Evolutionary conservation across 2,888 invertebrate species (phyloP).

Genomic region (Protodeltote pygarga): DNA sequence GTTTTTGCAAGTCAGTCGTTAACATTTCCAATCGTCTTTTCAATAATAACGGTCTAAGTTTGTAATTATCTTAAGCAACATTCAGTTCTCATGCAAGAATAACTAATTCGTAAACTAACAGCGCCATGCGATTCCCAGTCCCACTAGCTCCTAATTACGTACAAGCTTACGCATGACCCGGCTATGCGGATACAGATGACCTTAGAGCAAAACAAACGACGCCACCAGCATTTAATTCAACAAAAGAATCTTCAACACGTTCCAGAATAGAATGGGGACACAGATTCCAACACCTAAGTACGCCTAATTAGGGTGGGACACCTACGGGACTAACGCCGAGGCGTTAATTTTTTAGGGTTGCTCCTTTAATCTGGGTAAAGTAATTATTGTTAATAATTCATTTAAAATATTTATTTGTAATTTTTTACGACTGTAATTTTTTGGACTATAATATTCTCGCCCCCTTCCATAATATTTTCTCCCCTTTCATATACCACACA

Average conservation of each 20-base stretch:
- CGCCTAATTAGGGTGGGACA: slow-evolving; percentile 82
- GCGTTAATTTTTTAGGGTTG: slow-evolving; percentile 67
- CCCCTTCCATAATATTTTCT: too few relatives aligned
- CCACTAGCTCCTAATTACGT: slow-evolving; percentile 42
- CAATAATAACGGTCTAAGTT: too few relatives aligned
- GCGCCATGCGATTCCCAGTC: slow-evolving; percentile 22
- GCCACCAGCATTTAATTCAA: slow-evolving; percentile 52
- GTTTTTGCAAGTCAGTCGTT: too few relatives aligned
- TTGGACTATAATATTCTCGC: too few relatives aligned
- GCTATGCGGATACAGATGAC: slow-evolving; percentile 42
- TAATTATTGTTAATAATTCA: too few relatives aligned
- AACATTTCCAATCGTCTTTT: too few relatives aligned
- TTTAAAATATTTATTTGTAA: too few relatives aligned
- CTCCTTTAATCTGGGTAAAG: too few relatives aligned
- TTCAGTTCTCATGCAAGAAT: slow-evolving; percentile 7
- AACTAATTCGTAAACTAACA: slow-evolving; percentile 8
- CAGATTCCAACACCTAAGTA: slow-evolving; percentile 79
- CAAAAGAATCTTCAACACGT: slow-evolving; percentile 73
- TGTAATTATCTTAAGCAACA: too few relatives aligned
- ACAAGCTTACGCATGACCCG: slow-evolving; percentile 44
- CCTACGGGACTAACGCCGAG: slow-evolving; percentile 70
- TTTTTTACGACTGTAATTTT: too few relatives aligned
- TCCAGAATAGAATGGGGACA: slow-evolving; percentile 78
- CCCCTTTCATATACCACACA: too few relatives aligned
- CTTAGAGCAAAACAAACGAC: slow-evolving; percentile 39